Evolutionary conservation across 2,888 invertebrate genomes (phyloP).

Genomic region (Leucophenga maculata): DNA sequence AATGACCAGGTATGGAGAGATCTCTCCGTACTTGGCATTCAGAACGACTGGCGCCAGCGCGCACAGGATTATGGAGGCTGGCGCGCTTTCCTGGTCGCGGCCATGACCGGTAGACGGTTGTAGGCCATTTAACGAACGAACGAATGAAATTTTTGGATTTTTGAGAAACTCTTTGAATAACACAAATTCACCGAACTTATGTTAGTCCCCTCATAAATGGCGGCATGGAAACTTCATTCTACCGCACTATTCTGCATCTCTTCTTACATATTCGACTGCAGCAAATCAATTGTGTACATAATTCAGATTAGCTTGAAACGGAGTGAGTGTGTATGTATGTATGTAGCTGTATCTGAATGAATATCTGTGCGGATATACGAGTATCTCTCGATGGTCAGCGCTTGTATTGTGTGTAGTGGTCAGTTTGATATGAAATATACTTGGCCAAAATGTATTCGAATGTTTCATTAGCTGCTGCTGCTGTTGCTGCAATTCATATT

Average conservation of each 20-base stretch:
- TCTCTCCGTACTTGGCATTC: too few relatives aligned
- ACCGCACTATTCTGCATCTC: background rate
- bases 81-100: too few relatives aligned
- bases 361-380: background rate
- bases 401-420: background rate
- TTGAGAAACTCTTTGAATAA: background rate
- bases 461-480: constrained; percentile 11
- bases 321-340: constrained; percentile 29
- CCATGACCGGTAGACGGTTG: too few relatives aligned
- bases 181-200: too few relatives aligned
- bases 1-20: too few relatives aligned
- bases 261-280: constrained; percentile 36
- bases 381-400: too few relatives aligned
- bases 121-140: too few relatives aligned
- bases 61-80: too few relatives aligned
- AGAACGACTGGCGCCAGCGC: too few relatives aligned
- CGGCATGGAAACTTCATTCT: background rate
- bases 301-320: constrained; percentile 55
- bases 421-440: constrained; percentile 5
- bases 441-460: background rate
- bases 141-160: too few relatives aligned
- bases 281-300: constrained; percentile 67
- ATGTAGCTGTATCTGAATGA: constrained; percentile 10
- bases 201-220: too few relatives aligned
- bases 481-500: constrained; percentile 9